Conservation (phyloP, 2,113 vertebrate species). For the Mystacornis crossleyi region DNA sequence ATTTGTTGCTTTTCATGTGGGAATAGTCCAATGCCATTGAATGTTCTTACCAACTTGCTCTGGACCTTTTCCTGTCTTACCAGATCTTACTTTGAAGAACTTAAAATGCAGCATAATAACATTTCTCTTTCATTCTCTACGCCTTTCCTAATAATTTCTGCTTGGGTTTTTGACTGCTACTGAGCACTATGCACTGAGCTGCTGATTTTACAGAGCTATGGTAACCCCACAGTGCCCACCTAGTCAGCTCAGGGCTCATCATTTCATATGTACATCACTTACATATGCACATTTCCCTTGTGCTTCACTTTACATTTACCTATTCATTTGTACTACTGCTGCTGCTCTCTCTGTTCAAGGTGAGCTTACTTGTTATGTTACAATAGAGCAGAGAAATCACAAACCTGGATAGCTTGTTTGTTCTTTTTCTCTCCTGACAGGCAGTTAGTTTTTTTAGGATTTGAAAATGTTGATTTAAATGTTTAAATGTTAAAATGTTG, state of each 20-base stretch:
- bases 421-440: not conserved
- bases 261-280: not conserved
- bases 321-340: not conserved
- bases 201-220: not conserved
- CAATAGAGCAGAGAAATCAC: not conserved
- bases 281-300: not conserved
- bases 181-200: not conserved
- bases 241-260: not conserved
- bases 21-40: not conserved
- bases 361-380: not conserved
- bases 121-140: not conserved
- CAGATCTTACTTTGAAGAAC: not conserved
- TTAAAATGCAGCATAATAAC: not conserved
- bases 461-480: not conserved
- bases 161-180: not conserved
- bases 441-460: not conserved
- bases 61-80: not conserved
- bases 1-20: not conserved
- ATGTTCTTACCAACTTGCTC: accelerated
- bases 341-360: not conserved
- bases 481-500: not conserved
- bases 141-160: not conserved
- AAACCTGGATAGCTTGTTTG: not conserved
- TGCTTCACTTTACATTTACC: not conserved
- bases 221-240: not conserved